phyloP scores from a whole-genome alignment of 2,113 vertebrate genomes.

The Henicopernis longicauda region DNA sequence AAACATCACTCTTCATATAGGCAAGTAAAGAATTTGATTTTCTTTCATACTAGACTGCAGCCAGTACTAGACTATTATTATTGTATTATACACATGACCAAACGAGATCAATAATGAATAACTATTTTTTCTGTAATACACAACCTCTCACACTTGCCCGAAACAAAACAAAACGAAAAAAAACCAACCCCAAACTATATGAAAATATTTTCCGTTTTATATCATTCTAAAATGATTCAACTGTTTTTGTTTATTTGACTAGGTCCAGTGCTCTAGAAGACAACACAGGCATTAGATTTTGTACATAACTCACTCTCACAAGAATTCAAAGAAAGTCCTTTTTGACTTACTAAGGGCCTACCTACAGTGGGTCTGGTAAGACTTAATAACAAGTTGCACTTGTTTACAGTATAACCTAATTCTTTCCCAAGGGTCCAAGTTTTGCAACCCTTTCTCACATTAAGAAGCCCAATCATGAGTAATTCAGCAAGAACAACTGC shows the following conservation, averaged over 20 bases:
- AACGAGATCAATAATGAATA: not conserved
- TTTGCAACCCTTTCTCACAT: not conserved
- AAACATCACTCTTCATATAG: not conserved
- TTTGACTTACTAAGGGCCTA: not conserved
- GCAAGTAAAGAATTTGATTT: not conserved
- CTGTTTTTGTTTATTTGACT: not conserved
- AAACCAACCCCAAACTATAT: not conserved
- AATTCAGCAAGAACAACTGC: not conserved
- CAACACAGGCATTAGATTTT: not conserved
- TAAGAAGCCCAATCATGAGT: not conserved
- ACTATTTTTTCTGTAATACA: not conserved
- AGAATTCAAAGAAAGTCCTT: not conserved
- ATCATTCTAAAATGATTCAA: not conserved
- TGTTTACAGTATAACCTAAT: not conserved
- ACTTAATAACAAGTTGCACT: not conserved
- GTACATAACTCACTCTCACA: not conserved
- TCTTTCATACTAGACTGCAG: not conserved
- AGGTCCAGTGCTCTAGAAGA: not conserved
- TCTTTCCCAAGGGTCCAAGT: not conserved
- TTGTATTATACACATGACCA: not conserved
- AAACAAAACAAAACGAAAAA: not conserved
- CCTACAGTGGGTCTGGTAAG: not conserved
- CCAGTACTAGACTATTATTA: not conserved
- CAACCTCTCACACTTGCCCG: not conserved
- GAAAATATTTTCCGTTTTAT: not conserved